Base-by-base conservation (phyloP, 2,797 vertebrate species). In the Enteromius unitaeniatus region DNA sequence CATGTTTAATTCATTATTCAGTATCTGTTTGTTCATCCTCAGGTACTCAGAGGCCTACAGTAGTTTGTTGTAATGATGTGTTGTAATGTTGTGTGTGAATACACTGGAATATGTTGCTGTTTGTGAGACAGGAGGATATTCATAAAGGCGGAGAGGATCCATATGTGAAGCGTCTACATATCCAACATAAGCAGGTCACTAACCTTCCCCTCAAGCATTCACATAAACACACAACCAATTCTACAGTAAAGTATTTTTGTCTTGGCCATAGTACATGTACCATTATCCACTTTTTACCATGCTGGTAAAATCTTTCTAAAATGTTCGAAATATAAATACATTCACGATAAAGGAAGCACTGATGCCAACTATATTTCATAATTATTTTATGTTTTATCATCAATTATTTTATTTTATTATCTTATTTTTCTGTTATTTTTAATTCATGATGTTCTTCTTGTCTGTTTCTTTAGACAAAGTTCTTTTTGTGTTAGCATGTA, bases 241-340 rank as follows among this genome's bases (percentile, higher is more conserved):
- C 37, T 68, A 55, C 21, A 31, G 23, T 23, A 37, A 78, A 79
- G 37, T 15, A 17, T 31, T 21, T 11, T 65, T 55, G 34, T 40
- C 34, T 60, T 8, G 34, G 23, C 2, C 28, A 26, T 11, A 51
- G 65, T 34, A 74, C 5, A 53, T 34, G 15, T 70, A 49, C 49
- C 21, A 75, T 58, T 31, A 58, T 76, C 73, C 73, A 7, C 73
- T 60, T 76, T 58, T 76, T 40, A 40, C 31, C 21, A 58, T 23
- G 3, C 34, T 17, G 13, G 21, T 37, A 2, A 8, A 55, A 75
- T n/a, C 21, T 75, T 55, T 55, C 26, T 31, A 73, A 73, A 19
- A 75, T 37, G 1, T 37, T 75, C 21, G 15, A 23, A 58, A 11
- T 37, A n/a, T 23, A 37, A 60, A 64, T 64, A 15, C 15, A 64